Conservation (phyloP, 2,888 invertebrate species). For the Dendrolimus pini region DNA sequence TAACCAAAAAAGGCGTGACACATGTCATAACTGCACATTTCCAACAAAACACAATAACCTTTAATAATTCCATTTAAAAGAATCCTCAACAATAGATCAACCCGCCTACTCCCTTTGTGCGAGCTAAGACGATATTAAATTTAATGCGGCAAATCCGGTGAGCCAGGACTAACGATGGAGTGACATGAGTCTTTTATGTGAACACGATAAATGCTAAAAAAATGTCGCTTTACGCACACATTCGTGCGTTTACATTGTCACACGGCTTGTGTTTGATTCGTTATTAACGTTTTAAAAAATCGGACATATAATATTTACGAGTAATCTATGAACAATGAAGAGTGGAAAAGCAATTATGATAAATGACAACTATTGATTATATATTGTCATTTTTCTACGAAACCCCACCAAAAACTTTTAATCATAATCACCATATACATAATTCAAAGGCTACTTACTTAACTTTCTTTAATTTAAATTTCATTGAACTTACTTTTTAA, state of each 20-base stretch:
- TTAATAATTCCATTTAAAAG: conserved; percentile 4
- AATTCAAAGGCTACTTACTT: too few species aligned
- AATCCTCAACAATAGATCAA: conserved; percentile 14
- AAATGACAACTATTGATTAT: too few species aligned
- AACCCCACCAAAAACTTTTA: too few species aligned
- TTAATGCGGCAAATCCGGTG: conserved; percentile 22
- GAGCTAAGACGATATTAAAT: conserved; percentile 17
- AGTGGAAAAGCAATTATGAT: too few species aligned
- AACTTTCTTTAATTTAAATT: too few species aligned
- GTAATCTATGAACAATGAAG: too few species aligned
- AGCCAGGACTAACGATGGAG: conserved; percentile 11
- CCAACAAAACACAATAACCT: background rate
- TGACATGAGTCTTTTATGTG: conserved; percentile 29
- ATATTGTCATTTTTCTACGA: too few species aligned
- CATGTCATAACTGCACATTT: background rate
- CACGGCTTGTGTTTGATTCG: too few species aligned
- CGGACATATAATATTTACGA: too few species aligned
- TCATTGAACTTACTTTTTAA: too few species aligned
- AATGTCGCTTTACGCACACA: conserved; percentile 15
- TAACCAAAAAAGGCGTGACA: background rate
- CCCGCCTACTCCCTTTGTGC: conserved; percentile 21
- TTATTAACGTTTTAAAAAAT: too few species aligned
- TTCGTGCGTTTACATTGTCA: conserved; percentile 10
- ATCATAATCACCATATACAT: too few species aligned
- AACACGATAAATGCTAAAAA: conserved; percentile 35